Percentiles rank a stretch among this genome's conserved stretches.
phyloP scores from a whole-genome alignment of 2,888 invertebrate genomes.

The Crocallis elinguaria region DNA sequence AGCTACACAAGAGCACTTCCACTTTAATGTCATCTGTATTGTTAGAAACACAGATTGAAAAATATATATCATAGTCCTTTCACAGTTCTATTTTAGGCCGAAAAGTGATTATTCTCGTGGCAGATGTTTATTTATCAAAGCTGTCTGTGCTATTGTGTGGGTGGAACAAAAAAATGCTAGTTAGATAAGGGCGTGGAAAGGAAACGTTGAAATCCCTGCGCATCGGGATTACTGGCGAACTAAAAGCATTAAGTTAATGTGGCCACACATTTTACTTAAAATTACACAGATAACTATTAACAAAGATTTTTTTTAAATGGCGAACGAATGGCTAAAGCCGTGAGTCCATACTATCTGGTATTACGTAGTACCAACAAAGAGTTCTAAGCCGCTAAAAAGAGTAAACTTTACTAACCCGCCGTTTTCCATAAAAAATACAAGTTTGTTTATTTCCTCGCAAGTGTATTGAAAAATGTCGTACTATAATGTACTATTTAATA shows the following conservation, averaged over 20 bases:
- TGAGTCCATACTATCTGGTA: too few species aligned
- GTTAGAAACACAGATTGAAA: constrained; percentile 17
- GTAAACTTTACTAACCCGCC: too few species aligned
- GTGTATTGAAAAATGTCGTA: too few species aligned
- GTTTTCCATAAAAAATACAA: too few species aligned
- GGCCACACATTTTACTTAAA: constrained; percentile 15
- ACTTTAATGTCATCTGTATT: background rate
- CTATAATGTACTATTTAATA: too few species aligned
- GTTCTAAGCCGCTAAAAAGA: too few species aligned
- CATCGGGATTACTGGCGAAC: constrained; percentile 73
- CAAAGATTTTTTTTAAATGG: too few species aligned
- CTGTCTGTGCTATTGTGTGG: constrained; percentile 44
- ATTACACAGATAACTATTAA: too few species aligned
- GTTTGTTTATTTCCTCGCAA: too few species aligned
- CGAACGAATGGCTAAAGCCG: too few species aligned
- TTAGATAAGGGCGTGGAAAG: constrained; percentile 53
- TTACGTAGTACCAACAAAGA: too few species aligned
- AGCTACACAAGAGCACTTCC: too few species aligned
- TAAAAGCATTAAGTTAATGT: constrained; percentile 42
- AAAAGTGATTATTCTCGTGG: constrained; percentile 38
- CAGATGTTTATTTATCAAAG: constrained; percentile 56
- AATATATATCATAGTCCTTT: constrained; percentile 12
- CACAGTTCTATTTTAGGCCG: constrained; percentile 40
- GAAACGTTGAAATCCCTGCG: constrained; percentile 68
- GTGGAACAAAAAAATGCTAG: constrained; percentile 46